Evolutionary conservation across 2,113 vertebrate genomes (phyloP), one percentile per base, ranked within the genome.

Genomic region (Cardinalis cardinalis): DNA sequence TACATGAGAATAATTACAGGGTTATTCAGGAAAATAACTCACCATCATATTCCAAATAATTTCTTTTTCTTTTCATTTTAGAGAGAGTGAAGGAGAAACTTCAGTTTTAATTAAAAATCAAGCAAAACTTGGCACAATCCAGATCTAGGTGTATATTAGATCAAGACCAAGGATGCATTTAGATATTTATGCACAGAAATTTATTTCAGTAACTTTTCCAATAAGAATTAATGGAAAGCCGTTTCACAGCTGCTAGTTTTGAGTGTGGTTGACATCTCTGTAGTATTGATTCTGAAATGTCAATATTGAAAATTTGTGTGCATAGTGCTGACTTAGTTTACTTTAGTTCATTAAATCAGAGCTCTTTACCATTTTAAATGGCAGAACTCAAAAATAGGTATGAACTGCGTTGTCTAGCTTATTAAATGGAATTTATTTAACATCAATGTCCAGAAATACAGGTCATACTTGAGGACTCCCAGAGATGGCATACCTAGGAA

Each of bases 251-350:
- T 36, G 40, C 12, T 3, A 0, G 4, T 9, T 79, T 68, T 75
- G 61, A 29, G 3, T 44, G 7, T 41, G 19, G 32, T 80, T 17
- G 1, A 5, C 14, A 40, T 75, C 12, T 89, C 63, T 0, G 0
- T 63, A 38, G 2, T 59, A 17, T 51, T 72, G 49, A 68, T 82
- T 59, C 5, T 19, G 20, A 53, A 81, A 66, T 14, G 7, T 18
- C 49, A 13, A 11, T 44, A 49, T 21, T 46, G 24, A 88, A 86
- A 56, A 76, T 77, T 29, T 76, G 24, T 68, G 11, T 80, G 19
- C 3, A 1, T 14, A 53, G 24, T 29, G 41, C 24, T 76, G 41
- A 26, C 16, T 51, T 74, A 60, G 24, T 74, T 79, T 60, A 41
- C 8, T 53, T 83, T n/a, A 56, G 16, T 58, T 90, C 44, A 60